A percentile compares a stretch with the other conserved stretches of the same genome.
phyloP scores from a whole-genome alignment of 2,113 vertebrate genomes.

The Dolichotis patagonum region DNA sequence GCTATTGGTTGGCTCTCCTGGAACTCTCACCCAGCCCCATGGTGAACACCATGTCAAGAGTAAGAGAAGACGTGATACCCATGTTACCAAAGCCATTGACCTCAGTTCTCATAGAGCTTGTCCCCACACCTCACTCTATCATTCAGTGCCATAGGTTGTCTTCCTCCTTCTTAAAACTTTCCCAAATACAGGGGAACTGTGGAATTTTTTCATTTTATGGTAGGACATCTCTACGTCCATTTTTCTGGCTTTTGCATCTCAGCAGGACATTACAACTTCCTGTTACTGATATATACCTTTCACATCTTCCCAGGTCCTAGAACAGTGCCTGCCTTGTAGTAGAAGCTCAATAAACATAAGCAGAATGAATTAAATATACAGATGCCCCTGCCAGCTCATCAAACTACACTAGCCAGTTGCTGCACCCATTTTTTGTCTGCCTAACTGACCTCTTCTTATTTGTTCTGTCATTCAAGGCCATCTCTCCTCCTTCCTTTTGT shows the following conservation, averaged over 20 bases:
- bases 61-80: too few species aligned
- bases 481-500: neutral
- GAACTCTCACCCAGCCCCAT: neutral
- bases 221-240: neutral
- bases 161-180: neutral
- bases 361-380: neutral
- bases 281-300: neutral
- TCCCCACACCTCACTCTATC: too few species aligned
- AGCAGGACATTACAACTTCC: neutral
- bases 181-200: neutral
- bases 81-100: neutral
- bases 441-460: neutral
- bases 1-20: neutral
- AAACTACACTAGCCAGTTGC: neutral
- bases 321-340: neutral
- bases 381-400: neutral
- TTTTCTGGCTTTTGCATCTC: neutral
- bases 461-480: neutral
- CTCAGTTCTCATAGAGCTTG: neutral
- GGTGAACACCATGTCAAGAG: neutral
- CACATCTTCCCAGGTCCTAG: neutral
- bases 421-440: neutral
- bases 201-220: neutral
- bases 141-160: rapidly evolving
- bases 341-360: neutral